Evolutionary conservation across 2,797 vertebrate species (phyloP).

Genomic region (Enteromius fasciolatus): DNA sequence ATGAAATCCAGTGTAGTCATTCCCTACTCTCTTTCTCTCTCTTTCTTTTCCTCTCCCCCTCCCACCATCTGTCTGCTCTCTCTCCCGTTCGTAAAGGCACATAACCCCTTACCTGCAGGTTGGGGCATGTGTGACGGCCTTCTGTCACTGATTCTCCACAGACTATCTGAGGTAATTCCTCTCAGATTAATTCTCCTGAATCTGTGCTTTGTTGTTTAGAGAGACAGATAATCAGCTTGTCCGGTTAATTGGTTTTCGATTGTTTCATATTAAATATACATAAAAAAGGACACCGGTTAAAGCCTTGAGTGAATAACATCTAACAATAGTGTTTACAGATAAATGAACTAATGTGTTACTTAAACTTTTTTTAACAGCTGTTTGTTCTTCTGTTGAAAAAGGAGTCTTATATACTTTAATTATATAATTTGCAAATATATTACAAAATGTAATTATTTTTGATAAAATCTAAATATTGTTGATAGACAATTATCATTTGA

Average conservation of each 20-base stretch:
- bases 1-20: conserved; percentile 51
- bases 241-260: neutral
- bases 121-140: conserved; percentile 87
- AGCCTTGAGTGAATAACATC: neutral
- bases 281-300: neutral
- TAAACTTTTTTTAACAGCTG: neutral
- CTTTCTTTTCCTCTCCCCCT: conserved; percentile 17
- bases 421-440: neutral
- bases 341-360: neutral
- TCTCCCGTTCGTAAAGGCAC: conserved; percentile 69
- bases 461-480: neutral
- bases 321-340: neutral
- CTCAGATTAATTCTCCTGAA: conserved; percentile 7
- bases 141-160: conserved; percentile 80
- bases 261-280: conserved; percentile 3
- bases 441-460: neutral
- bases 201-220: conserved; percentile 6
- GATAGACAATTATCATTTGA: no score
- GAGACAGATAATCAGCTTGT: conserved; percentile 13
- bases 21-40: neutral
- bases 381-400: neutral
- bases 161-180: conserved; percentile 78
- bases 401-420: neutral
- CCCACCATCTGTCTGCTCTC: conserved; percentile 17
- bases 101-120: conserved; percentile 73